phyloP scores from a whole-genome alignment of 64 coral and sea anemone species.

The Exaiptasia diaphana region DNA sequence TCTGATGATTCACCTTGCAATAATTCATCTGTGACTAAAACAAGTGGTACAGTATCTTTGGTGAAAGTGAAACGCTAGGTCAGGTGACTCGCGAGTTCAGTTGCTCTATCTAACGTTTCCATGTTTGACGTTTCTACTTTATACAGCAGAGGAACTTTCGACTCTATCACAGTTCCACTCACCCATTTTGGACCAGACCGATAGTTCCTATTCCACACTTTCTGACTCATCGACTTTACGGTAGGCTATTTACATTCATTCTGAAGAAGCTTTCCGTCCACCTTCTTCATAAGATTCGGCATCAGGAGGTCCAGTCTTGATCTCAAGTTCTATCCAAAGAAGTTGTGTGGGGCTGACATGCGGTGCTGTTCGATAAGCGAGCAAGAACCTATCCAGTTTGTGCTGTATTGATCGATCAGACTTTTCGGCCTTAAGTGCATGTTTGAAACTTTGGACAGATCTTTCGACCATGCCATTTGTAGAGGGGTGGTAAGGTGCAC shows the following conservation, averaged over 20 bases:
- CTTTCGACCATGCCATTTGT: constrained; percentile 29
- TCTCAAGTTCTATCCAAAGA: constrained; percentile 20
- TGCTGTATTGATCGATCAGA: constrained; percentile 5
- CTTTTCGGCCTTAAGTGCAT: not conserved
- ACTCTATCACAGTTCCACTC: constrained; percentile 11
- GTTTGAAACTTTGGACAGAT: constrained; percentile 19
- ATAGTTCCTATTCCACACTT: constrained; percentile 33
- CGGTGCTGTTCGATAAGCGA: constrained; percentile 25
- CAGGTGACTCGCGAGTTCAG: too few species aligned
- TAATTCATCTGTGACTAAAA: too few species aligned
- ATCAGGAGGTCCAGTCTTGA: constrained; percentile 23
- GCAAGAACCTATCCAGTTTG: constrained; percentile 33
- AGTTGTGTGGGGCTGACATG: constrained; percentile 29
- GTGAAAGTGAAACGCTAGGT: too few species aligned
- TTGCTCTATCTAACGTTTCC: too few species aligned
- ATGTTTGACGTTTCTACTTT: constrained; percentile 18
- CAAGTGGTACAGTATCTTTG: too few species aligned
- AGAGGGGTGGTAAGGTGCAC: constrained; percentile 9
- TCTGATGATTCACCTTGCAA: too few species aligned
- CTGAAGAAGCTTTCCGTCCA: constrained; percentile 29
- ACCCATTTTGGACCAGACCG: not conserved
- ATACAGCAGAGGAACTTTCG: constrained; percentile 21
- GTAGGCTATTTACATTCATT: not conserved
- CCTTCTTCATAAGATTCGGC: not conserved
- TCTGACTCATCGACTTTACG: not conserved